These are phyloP conservation scores for Cerceris rybyensis DNA, from an alignment of 2,888 invertebrate species.

Conservation along the genomic window DNA sequence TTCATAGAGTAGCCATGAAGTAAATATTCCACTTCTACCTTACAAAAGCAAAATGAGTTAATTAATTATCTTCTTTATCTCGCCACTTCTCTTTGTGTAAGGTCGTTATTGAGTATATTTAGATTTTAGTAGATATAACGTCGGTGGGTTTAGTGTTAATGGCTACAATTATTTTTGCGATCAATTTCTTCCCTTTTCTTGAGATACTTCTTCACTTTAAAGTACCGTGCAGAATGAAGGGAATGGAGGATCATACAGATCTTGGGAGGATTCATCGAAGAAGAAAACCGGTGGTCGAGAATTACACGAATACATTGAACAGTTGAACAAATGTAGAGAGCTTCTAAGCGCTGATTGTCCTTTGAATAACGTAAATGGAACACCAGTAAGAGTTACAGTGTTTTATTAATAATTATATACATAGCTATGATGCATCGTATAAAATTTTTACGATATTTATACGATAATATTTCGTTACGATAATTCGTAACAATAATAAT, in stretches of 20 bases:
- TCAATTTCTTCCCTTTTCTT: neutral
- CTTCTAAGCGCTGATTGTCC: slow-evolving; percentile 1
- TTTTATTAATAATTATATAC: neutral
- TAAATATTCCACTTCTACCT: no score
- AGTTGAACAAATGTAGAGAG: slow-evolving; percentile 35
- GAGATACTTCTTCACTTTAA: slow-evolving; percentile 1
- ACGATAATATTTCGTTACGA: no score
- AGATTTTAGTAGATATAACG: no score
- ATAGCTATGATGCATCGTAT: no score
- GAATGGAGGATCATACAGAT: neutral
- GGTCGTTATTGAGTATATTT: no score
- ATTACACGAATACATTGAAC: slow-evolving; percentile 26
- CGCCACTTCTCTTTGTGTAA: no score
- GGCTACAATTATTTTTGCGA: neutral
- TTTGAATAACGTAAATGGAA: neutral
- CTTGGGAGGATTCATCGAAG: neutral
- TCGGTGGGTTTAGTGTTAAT: neutral
- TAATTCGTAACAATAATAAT: no score
- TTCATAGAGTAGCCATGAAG: no score
- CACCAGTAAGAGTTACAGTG: slow-evolving; percentile 31
- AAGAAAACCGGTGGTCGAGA: neutral
- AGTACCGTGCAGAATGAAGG: slow-evolving; percentile 24
- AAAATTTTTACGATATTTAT: no score
- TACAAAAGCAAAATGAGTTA: no score
- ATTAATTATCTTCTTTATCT: no score